Evolutionary conservation across 2,888 invertebrate species (phyloP), one percentile per base, ranked within the genome.

Genomic region (Scaptomyza flava): DNA sequence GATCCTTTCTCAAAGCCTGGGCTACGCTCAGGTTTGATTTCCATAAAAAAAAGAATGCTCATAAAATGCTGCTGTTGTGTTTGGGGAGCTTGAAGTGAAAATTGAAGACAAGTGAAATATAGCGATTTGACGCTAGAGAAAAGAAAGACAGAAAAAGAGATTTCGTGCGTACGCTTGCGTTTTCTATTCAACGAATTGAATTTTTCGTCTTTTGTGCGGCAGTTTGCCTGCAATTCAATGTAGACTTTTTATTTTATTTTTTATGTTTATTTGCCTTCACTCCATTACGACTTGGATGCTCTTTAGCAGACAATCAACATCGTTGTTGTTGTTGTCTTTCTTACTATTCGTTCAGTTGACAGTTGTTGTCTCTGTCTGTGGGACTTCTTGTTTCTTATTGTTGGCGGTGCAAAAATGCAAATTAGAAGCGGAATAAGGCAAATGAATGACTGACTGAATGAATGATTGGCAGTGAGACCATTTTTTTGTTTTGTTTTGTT

Each of bases 91-190:
- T 5, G 41, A 34, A 36, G 59, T 42, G 74, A 67, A 79, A 89
- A 87, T 83, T 81, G 81, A 87, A 82, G 81, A 87, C 77, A 85
- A 89, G 79, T 85, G 84, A 89, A 87, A 89, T 89, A 89, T 89
- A 89, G 88, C 82, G 89, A 89, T 89, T 89, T 78, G 86, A 65
- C 78, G 81, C 74, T 68, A 75, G 79, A 85, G 85, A 83, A 27
- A 11, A 27, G 27, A 27, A 6, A 7, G 12, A 43, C 23, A 23
- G 7, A 7, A 3, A 23, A 6, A 23, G 42, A 23, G 12, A 43
- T 85, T 85, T 78, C 77, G 76, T 77, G 87, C 88, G 84, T 79
- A 82, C 83, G 87, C 85, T 71, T 80, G 89, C 77, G 72, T 70
- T 85, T 76, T 64, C 67, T 62, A 60, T 77, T 75, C 53, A 72